These are phyloP conservation scores for Hippocampus comes DNA, from an alignment of 2,113 vertebrate genomes.

Conservation along the genomic window DNA sequence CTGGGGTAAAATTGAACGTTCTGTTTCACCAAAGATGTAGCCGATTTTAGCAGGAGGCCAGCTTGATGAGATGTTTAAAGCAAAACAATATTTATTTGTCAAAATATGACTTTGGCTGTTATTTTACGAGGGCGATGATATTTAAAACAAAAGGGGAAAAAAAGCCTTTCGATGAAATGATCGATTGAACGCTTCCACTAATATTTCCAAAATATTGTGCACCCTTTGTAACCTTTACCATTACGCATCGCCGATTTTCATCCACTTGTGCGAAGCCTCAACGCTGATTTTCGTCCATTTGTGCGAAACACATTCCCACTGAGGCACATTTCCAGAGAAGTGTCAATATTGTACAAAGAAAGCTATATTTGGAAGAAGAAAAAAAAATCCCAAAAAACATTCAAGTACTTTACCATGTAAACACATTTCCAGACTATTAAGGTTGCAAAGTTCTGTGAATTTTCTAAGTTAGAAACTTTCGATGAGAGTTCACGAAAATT, in stretches of 20 bases:
- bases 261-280: conserved; percentile 53
- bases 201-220: neutral
- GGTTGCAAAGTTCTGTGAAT: neutral
- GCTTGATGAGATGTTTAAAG: no score
- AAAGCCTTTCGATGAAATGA: neutral
- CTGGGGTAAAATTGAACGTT: no score
- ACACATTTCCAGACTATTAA: conserved; percentile 68
- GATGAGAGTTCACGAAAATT: neutral
- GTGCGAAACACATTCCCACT: conserved; percentile 65
- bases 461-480: neutral
- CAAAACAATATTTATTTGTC: no score
- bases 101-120: no score
- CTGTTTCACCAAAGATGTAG: no score
- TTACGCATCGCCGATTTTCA: conserved; percentile 61
- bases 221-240: conserved; percentile 31
- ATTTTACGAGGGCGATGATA: no score
- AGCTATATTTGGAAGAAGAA: conserved; percentile 46
- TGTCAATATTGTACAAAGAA: conserved; percentile 67
- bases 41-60: no score
- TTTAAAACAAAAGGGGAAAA: no score
- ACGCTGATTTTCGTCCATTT: conserved; percentile 56
- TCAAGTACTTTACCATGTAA: conserved; percentile 76
- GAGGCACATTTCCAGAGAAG: conserved; percentile 73
- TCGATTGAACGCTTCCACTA: neutral
- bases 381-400: conserved; percentile 63